Evolutionary conservation across 30 jellyfish, hydroid and myxozoan genomes (phyloP), one percentile per base, ranked within the genome.

Genomic region (Aurelia coerulea): DNA sequence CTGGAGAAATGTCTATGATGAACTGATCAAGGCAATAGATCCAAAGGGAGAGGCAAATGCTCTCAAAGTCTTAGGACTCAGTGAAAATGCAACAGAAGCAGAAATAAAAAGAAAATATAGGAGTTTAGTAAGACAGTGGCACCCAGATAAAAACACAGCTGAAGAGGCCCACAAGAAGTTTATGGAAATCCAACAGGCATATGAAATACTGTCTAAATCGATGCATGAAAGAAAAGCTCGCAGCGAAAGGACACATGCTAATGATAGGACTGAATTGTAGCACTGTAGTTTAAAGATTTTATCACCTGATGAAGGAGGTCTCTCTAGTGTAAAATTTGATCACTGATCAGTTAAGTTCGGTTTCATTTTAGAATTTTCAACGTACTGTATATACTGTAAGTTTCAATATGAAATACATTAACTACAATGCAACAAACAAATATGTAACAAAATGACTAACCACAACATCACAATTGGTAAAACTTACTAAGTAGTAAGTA

Each of bases 31-130:
- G 78, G 97, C 99, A 10, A 74, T 95, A 31, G 99, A 95, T 80
- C 97, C 99, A 19, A 89, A 85, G 32, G 99, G 99, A 34, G 99
- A 95, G 64, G 90, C 99, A 19, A 89, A 95, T 81, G 97, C 99
- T 8, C 76, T 85, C 10, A 95, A 95, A 81, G 97, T 95, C 29
- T 74, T 95, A 11, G 97, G 90, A 23, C 50, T 95, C 62, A 41
- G 85, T n/a, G 97, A 89, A 78, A 69, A 84, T 76, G 95, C 97
- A 53, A 95, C 96, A 10, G 91, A 86, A 74, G 90, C 84, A 17
- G 97, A 95, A 69, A 95, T 95, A 1, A 88, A 90, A 74, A 86
- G 74, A 53, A 67, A 63, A 17, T 95, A 95, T 70, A 90, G 90
- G 75, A 95, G 87, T 62, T 50, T 95, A 8, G 99, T 93, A 5